These are phyloP conservation scores for Scyliorhinus canicula DNA, from an alignment of 2,797 vertebrate species.

Conservation along the genomic window DNA sequence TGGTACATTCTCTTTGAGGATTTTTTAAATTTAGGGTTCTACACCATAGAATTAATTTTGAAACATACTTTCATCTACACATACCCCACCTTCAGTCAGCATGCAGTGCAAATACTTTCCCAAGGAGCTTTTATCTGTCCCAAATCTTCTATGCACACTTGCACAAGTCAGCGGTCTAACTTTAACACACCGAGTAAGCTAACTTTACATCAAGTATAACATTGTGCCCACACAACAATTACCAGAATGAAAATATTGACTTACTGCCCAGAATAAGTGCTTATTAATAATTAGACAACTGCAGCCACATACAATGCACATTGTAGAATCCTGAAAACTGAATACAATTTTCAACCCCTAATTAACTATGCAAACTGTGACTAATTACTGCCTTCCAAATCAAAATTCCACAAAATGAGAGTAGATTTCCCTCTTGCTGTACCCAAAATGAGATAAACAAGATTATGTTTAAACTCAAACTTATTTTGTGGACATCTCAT, in stretches of 20 bases:
- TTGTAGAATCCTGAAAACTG: neutral
- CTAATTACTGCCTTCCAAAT: neutral
- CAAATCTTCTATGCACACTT: neutral
- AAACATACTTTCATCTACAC: neutral
- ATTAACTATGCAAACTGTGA: neutral
- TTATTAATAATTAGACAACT: neutral
- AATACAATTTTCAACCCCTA: neutral
- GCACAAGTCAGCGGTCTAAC: neutral
- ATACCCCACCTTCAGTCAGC: neutral
- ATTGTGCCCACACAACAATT: neutral
- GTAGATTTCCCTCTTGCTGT: neutral
- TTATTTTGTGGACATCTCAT: neutral
- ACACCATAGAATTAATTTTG: too few species aligned
- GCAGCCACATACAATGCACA: neutral
- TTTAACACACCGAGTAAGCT: neutral
- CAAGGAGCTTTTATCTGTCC: neutral
- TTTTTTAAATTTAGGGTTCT: too few species aligned
- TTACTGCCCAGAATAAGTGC: neutral
- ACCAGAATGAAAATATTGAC: neutral
- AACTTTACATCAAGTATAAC: neutral
- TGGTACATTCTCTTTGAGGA: too few species aligned
- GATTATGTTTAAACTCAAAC: neutral
- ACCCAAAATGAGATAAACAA: neutral
- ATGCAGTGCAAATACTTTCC: neutral
- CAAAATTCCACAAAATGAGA: neutral